Base-by-base conservation (phyloP, 1,140 invertebrate species). In the Brachionus manjavacas region DNA sequence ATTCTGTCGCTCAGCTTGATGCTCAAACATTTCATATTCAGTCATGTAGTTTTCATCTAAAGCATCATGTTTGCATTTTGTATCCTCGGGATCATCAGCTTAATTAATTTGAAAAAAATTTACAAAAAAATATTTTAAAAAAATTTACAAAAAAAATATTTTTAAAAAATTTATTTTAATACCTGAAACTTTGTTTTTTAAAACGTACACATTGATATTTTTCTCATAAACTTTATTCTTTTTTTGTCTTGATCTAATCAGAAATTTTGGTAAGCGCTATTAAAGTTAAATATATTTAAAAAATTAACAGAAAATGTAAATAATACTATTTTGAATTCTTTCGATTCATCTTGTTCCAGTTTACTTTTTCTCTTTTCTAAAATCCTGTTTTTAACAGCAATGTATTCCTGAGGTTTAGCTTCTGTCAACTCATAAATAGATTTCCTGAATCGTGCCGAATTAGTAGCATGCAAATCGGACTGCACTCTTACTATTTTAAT, bases 21-120 rank as follows among this genome's bases (percentile, higher is more conserved):
- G 72, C 31, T 76, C 72, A 28, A 28, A 49, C 6, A 76, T 76
- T 52, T 76, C 72, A 76, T 76, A 76, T n/a, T 76, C 72, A 49
- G 72, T 76, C 72, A 46, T 49, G 41, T 76, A 76, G 49, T 76
- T 76, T 28, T 76, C 72, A 25, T 76, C 72, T 76, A 49, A 25
- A 49, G 3, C 35, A 16, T 4, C 41, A 2, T 46, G 6, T 9
- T n/a, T n/a, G n/a, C 1, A 2, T 1, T 72, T 41, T 1, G 43
- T 39, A 14, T 14, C 3, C 46, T 41, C 23, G 2, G 4, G 11
- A 7, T 52, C 14, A 6, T 52, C 46, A 52, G 16, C 46, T 52
- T 31, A 3, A 35, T 35, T 7, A 35, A 35, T 35, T 7, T 0
- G 0, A 35, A 35, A 35, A 35, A 52, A 14, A 52, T n/a, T 0